Conservation (phyloP, 2,888 invertebrate genomes). For the Peribatodes rhomboidaria region DNA sequence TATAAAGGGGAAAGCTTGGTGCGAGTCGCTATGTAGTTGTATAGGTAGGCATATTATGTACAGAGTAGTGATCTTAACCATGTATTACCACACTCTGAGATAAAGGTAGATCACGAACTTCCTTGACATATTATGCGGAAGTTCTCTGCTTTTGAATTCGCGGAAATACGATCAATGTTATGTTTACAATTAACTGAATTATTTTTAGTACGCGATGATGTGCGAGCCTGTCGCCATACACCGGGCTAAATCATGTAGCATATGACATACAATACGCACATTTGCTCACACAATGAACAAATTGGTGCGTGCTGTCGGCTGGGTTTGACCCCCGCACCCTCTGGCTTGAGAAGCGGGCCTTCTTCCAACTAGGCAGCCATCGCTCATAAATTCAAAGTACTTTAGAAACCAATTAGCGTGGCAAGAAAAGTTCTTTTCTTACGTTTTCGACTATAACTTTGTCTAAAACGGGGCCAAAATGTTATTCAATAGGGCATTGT, state of each 20-base stretch:
- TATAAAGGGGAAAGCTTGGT: conserved; percentile 31
- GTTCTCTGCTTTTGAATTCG: neutral
- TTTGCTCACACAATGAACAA: no score
- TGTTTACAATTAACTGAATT: neutral
- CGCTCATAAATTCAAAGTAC: neutral
- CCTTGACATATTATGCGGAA: neutral
- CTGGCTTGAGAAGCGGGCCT: no score
- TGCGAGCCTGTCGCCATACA: no score
- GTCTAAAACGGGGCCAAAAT: conserved; percentile 41
- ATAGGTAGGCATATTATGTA: neutral
- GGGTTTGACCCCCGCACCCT: no score
- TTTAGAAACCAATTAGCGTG: conserved; percentile 14
- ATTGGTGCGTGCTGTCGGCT: no score
- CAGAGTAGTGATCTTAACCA: neutral
- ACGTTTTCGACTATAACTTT: conserved; percentile 4
- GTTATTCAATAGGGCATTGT: conserved; percentile 56
- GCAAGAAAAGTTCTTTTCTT: conserved; percentile 12
- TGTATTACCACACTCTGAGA: neutral
- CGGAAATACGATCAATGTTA: neutral
- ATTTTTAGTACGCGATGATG: neutral
- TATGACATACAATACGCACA: no score
- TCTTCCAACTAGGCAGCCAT: no score
- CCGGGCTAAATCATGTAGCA: no score
- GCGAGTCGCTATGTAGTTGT: conserved; percentile 23
- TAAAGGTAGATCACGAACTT: no score